Evolutionary conservation across 2,113 vertebrate species (phyloP).

Genomic region (Conger conger): DNA sequence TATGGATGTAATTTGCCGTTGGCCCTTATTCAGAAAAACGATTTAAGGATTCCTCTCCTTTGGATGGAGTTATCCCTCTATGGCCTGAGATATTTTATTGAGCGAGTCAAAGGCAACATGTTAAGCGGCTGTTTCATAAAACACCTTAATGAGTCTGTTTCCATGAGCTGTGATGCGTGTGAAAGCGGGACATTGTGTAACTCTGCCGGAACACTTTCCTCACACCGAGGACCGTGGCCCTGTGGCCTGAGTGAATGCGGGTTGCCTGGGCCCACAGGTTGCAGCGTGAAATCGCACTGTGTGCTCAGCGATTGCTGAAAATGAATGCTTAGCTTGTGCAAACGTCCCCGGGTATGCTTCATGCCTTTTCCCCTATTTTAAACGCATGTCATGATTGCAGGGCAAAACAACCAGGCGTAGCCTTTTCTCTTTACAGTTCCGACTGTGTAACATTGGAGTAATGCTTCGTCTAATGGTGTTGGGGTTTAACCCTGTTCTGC

Average conservation of each 20-base stretch:
- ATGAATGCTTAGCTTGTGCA: background rate
- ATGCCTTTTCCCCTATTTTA: background rate
- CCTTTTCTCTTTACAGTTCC: background rate
- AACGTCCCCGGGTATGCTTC: background rate
- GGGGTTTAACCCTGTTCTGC: background rate
- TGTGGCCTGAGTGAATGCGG: background rate
- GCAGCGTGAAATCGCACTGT: background rate
- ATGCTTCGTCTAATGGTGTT: background rate
- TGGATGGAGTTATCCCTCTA: background rate
- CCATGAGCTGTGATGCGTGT: background rate
- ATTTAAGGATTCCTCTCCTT: background rate
- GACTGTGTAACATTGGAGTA: background rate
- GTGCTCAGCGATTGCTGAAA: background rate
- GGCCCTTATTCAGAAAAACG: background rate
- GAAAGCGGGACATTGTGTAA: background rate
- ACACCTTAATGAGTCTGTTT: conserved; percentile 8
- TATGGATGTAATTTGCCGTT: background rate
- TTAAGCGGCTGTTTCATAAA: conserved; percentile 2
- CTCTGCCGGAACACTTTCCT: background rate
- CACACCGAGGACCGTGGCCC: background rate
- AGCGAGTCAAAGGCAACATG: background rate
- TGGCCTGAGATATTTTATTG: background rate
- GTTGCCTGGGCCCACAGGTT: conserved; percentile 2
- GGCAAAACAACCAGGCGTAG: background rate
- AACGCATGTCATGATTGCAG: background rate